Percentiles rank a stretch among this genome's conserved stretches.
These are phyloP conservation scores for Amblyjoppa fuscipennis DNA, from an alignment of 2,888 invertebrate genomes.

Conservation along the genomic window DNA sequence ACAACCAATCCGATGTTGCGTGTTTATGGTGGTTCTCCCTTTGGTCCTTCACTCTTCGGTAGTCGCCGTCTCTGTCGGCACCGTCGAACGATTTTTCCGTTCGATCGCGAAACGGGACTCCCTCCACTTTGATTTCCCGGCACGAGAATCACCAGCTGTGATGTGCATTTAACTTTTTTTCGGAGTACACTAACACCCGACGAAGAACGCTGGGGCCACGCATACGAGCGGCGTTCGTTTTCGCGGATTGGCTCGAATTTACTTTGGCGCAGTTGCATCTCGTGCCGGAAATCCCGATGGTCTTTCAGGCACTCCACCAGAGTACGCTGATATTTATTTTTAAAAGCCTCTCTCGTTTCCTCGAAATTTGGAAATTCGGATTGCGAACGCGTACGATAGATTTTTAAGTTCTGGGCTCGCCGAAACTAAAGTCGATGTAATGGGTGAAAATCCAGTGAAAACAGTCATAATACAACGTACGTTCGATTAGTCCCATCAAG, in stretches of 20 bases:
- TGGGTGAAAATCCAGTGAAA: neutral
- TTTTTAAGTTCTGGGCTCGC: neutral
- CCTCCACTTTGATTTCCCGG: conserved; percentile 44
- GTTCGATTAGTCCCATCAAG: neutral
- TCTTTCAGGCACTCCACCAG: neutral
- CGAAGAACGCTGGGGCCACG: neutral
- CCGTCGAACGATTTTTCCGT: conserved; percentile 25
- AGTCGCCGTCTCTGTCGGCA: conserved; percentile 32
- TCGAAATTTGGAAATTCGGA: too few relatives aligned
- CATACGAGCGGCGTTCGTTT: conserved; percentile 12
- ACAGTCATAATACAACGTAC: neutral
- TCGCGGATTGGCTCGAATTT: conserved; percentile 19
- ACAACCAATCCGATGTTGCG: conserved; percentile 67
- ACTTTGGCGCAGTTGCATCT: conserved; percentile 22
- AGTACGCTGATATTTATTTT: neutral
- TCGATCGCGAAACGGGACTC: conserved; percentile 42
- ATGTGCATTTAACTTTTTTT: conserved; percentile 41
- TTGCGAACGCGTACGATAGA: too few relatives aligned
- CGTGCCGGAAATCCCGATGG: neutral
- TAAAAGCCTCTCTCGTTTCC: neutral
- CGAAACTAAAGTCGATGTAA: neutral
- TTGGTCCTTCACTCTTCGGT: conserved; percentile 36
- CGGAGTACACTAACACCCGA: conserved; percentile 2
- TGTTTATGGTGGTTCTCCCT: conserved; percentile 60
- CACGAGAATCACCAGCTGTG: conserved; percentile 62